Evolutionary conservation across 2,113 vertebrate species (phyloP).

Genomic region (Polypterus bichir): DNA sequence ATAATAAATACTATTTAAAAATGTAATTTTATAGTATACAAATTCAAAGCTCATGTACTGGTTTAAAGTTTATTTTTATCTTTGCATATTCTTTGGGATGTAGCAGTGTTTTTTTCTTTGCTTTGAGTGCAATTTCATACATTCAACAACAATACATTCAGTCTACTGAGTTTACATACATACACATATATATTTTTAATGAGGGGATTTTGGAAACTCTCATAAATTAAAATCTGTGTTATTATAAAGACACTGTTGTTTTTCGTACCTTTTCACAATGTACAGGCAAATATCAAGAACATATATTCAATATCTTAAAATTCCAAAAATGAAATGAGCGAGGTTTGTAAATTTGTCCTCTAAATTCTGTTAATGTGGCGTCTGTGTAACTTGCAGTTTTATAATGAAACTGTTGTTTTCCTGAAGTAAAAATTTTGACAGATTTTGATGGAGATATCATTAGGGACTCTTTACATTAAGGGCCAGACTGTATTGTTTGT

Average conservation of each 20-base stretch:
- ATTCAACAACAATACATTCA: conserved; percentile 1
- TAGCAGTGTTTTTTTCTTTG: conserved; percentile 16
- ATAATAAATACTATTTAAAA: conserved; percentile 6
- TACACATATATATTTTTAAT: conserved; percentile 8
- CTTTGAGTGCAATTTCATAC: conserved; percentile 10
- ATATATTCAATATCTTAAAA: too few species aligned
- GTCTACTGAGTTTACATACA: conserved; percentile 7
- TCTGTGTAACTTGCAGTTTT: too few species aligned
- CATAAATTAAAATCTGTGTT: conserved; percentile 5
- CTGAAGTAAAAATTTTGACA: too few species aligned
- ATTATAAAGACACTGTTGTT: background rate
- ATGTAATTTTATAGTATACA: conserved; percentile 17
- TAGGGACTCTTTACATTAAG: too few species aligned
- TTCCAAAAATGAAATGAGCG: too few species aligned
- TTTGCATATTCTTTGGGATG: conserved; percentile 17
- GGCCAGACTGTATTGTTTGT: too few species aligned
- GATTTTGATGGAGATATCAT: too few species aligned
- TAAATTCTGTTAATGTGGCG: too few species aligned
- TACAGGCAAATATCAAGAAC: too few species aligned
- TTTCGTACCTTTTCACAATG: too few species aligned
- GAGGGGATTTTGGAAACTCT: conserved; percentile 9
- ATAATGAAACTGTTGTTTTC: too few species aligned
- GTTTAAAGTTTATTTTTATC: conserved; percentile 5
- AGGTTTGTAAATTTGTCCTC: too few species aligned
- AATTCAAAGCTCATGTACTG: conserved; percentile 7